A percentile compares a stretch with the other conserved stretches of the same genome.
phyloP scores from a whole-genome alignment of 2,797 vertebrate genomes.

The Choloepus didactylus region DNA sequence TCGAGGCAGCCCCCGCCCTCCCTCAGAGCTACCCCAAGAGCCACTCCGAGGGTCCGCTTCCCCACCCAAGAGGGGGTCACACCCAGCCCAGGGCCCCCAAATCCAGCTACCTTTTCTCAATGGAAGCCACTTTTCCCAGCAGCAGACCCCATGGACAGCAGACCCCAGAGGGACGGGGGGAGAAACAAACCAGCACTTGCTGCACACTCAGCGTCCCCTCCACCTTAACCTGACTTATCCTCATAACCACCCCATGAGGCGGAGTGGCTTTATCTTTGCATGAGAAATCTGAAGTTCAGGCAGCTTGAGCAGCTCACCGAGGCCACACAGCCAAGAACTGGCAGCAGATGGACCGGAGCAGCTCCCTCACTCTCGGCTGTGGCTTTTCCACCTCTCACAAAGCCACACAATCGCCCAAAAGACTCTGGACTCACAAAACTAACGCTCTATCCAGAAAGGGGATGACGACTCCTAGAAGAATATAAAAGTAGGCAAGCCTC shows the following conservation, averaged over 20 bases:
- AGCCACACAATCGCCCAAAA: neutral
- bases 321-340: rapidly evolving
- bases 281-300: too few relatives aligned
- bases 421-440: neutral
- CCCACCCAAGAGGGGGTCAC: neutral
- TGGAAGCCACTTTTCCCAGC: neutral
- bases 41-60: too few relatives aligned
- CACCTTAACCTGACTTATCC: neutral
- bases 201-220: rapidly evolving
- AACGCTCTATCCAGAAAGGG: neutral
- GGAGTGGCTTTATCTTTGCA: neutral
- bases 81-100: neutral
- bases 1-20: neutral
- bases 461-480: too few relatives aligned
- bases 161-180: neutral
- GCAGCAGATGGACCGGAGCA: rapidly evolving
- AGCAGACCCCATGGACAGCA: neutral
- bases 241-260: too few relatives aligned
- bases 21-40: too few relatives aligned
- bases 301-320: neutral
- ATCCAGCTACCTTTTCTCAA: neutral
- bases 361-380: rapidly evolving
- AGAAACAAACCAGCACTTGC: neutral
- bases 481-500: rapidly evolving
- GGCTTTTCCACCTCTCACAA: neutral